Percentiles rank a stretch among this genome's conserved stretches.
Evolutionary conservation across 2,797 vertebrate species (phyloP).

Genomic region (Tokudaia muenninki): DNA sequence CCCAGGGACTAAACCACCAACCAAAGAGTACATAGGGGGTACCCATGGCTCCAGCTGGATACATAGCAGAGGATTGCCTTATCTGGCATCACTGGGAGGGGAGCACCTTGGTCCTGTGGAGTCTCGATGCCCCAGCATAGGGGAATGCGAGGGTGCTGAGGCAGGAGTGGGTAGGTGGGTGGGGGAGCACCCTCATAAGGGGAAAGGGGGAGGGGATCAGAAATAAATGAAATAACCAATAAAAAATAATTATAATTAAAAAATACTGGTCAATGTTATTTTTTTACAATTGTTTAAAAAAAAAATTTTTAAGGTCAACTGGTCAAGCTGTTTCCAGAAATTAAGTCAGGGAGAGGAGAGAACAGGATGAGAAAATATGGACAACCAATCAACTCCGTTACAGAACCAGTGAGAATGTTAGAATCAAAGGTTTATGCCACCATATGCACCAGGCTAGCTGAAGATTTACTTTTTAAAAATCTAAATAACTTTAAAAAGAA

Average conservation of each 20-base stretch:
- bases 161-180: too few species aligned
- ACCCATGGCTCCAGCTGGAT: too few species aligned
- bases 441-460: neutral
- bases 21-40: too few species aligned
- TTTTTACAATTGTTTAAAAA: neutral
- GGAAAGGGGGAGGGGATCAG: too few species aligned
- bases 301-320: neutral
- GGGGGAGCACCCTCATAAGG: too few species aligned
- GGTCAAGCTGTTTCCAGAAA: neutral
- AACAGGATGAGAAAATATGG: neutral
- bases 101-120: too few species aligned
- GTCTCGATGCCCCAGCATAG: too few species aligned
- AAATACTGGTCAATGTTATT: neutral
- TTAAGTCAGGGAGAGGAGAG: neutral
- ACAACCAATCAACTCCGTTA: neutral
- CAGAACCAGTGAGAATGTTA: neutral
- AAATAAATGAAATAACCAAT: neutral
- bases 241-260: slow-evolving; percentile 2
- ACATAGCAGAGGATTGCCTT: too few species aligned
- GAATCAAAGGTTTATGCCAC: neutral
- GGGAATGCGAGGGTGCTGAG: too few species aligned
- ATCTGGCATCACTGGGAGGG: too few species aligned
- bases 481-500: slow-evolving; percentile 9
- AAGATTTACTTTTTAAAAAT: slow-evolving; percentile 29
- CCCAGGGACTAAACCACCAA: too few species aligned